Base-by-base conservation (phyloP, 2,797 vertebrate species). In the Hapalemur alaotrensis region DNA sequence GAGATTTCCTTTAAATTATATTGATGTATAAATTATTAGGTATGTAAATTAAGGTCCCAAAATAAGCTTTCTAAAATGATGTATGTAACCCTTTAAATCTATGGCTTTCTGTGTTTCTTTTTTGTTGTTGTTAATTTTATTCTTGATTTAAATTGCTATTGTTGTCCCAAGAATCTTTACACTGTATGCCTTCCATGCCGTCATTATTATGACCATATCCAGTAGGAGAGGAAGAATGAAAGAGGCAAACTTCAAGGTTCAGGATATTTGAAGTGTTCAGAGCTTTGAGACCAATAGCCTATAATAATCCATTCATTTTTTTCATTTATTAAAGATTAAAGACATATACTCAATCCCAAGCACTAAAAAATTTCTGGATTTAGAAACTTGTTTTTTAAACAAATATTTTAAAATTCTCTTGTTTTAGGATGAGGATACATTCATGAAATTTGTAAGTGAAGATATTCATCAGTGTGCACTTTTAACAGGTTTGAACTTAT, bases 351-450 rank as follows among this genome's bases (percentile, higher is more conserved):
- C 22, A 94, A 72, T 83, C 70, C 25, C 89, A 72, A 63, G 32
- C 83, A 57, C 4, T 48, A 90, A 79, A 95, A 65, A 18, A n/a
- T 3, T 61, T 86, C 28, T 23, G 75, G 79, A 65, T 95, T 95
- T 93, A 50, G 93, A 90, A 91, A 92, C 48, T 92, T 96, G 69
- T 0, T 38, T 89, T 96, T 95, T 82, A 89, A 97, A 89, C 48
- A 88, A 15, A 41, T 65, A 76, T 95, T 96, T 95, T 65, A 17
- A 70, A 96, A 61, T 20, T 93, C 52, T 95, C 59, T 61, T 97
- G 38, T 95, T 95, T 95, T 79, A 98, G 98, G 97, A 98, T 91
- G 89, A 98, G 85, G 97, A 98, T 41, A 1, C 41, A 32, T 91
- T 69, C 8, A 57, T 91, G 76, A 97, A 95, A 85, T 97, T 97